Evolutionary conservation across 2,888 invertebrate genomes (phyloP).

Genomic region (Eurytoma adleriae): DNA sequence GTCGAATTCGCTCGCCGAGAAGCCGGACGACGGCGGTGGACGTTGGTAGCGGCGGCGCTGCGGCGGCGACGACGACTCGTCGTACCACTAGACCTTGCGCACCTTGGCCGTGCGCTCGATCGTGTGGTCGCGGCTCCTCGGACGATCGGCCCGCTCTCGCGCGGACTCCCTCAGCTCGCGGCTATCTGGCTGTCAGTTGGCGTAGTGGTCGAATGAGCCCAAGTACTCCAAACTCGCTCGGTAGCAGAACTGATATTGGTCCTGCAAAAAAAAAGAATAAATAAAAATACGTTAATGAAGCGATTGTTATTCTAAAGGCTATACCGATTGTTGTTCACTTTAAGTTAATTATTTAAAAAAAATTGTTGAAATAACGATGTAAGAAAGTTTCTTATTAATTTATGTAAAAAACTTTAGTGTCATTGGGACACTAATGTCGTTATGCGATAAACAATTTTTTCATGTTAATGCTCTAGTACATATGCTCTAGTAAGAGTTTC

Average conservation of each 20-base stretch:
- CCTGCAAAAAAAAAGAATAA: constrained; percentile 85
- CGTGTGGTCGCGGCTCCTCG: constrained; percentile 62
- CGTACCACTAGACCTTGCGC: constrained; percentile 70
- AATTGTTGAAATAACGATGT: too few relatives aligned
- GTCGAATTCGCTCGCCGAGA: constrained; percentile 56
- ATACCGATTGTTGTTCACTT: too few relatives aligned
- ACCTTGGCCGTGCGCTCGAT: constrained; percentile 71
- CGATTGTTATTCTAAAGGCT: too few relatives aligned
- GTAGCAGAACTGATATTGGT: constrained; percentile 99
- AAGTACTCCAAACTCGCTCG: constrained; percentile 98
- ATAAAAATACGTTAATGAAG: not conserved
- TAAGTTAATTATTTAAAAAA: constrained; percentile 18
- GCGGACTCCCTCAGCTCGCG: constrained; percentile 68
- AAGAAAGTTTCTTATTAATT: too few relatives aligned
- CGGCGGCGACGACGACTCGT: constrained; percentile 54
- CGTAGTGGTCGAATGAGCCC: constrained; percentile 97
- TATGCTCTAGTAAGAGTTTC: too few relatives aligned
- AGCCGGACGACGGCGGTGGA: constrained; percentile 51
- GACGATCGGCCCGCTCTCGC: constrained; percentile 50
- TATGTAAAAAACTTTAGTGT: not conserved
- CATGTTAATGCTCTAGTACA: too few relatives aligned
- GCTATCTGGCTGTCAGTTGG: constrained; percentile 82
- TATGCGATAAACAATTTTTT: too few relatives aligned
- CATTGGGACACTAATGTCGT: not conserved
- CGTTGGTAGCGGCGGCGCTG: constrained; percentile 26